Conservation (phyloP, 2,113 vertebrate species). For the Gallinago jamesoni region DNA sequence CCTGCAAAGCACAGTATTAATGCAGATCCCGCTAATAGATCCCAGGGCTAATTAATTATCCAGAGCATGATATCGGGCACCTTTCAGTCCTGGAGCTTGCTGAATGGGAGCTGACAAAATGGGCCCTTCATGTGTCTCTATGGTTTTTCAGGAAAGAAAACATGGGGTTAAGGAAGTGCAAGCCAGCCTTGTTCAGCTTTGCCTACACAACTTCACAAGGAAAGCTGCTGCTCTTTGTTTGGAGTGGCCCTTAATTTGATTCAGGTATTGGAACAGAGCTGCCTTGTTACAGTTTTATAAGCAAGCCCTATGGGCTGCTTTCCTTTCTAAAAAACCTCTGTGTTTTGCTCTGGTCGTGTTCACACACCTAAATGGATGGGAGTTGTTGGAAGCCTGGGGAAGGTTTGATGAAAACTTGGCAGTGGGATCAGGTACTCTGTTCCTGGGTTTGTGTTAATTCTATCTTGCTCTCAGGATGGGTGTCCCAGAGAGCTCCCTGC, state of each 20-base stretch:
- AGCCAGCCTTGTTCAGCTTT: neutral
- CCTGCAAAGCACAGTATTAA: neutral
- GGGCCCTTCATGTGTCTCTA: neutral
- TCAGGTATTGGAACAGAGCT: slow-evolving; percentile 3
- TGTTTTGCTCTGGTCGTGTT: neutral
- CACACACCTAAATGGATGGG: neutral
- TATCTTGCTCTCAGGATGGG: rapidly evolving
- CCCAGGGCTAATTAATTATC: neutral
- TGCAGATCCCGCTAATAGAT: neutral
- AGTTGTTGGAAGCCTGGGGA: neutral
- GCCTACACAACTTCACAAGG: neutral
- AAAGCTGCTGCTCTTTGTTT: neutral
- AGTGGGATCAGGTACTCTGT: neutral
- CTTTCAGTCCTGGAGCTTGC: neutral
- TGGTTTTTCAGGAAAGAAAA: neutral
- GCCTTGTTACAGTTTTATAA: neutral
- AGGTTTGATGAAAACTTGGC: neutral
- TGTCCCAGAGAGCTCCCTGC: neutral
- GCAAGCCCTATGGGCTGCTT: neutral
- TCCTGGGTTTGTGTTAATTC: neutral
- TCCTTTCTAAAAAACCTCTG: neutral
- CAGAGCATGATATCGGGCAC: neutral
- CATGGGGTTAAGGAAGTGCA: neutral
- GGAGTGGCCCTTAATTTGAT: neutral
- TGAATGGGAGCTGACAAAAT: neutral